Percentiles rank a stretch among this genome's conserved stretches.
Evolutionary conservation across 1,140 invertebrate genomes (phyloP).

Genomic region (Cyphomyrmex costatus): DNA sequence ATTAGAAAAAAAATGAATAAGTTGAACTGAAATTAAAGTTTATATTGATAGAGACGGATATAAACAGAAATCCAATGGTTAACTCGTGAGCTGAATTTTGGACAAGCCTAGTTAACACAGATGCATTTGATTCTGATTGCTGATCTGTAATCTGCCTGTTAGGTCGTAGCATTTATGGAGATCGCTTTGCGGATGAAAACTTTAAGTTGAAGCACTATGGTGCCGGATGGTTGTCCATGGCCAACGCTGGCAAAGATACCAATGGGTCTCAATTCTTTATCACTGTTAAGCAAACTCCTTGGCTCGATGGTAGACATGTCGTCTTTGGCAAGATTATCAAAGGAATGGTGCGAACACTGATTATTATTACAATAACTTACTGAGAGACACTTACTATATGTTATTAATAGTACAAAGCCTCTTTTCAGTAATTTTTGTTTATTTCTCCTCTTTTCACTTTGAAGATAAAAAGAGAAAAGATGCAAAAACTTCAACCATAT

Average conservation of each 20-base stretch:
- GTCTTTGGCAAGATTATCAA: constrained; percentile 98
- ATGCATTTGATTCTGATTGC: neutral
- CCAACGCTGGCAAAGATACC: constrained; percentile 98
- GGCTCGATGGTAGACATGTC: constrained; percentile 98
- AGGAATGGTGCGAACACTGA: constrained; percentile 91
- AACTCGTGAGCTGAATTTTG: no score
- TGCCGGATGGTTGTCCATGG: constrained; percentile 98
- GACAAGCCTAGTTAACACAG: no score
- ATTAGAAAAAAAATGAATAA: no score
- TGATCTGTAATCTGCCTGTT: constrained; percentile 66
- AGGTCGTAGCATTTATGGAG: constrained; percentile 97
- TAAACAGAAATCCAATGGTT: no score
- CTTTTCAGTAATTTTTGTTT: no score
- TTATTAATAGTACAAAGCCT: no score
- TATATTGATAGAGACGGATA: no score
- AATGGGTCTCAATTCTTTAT: constrained; percentile 99
- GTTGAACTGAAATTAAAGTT: no score
- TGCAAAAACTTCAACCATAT: no score
- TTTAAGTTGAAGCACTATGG: constrained; percentile 99
- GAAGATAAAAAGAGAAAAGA: no score
- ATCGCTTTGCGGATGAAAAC: constrained; percentile 98
- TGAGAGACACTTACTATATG: no score
- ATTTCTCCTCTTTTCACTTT: neutral
- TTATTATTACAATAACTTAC: neutral
- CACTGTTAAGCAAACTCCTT: constrained; percentile 95